Evolutionary conservation across 2,113 vertebrate species (phyloP).

Genomic region (Podiceps cristatus): DNA sequence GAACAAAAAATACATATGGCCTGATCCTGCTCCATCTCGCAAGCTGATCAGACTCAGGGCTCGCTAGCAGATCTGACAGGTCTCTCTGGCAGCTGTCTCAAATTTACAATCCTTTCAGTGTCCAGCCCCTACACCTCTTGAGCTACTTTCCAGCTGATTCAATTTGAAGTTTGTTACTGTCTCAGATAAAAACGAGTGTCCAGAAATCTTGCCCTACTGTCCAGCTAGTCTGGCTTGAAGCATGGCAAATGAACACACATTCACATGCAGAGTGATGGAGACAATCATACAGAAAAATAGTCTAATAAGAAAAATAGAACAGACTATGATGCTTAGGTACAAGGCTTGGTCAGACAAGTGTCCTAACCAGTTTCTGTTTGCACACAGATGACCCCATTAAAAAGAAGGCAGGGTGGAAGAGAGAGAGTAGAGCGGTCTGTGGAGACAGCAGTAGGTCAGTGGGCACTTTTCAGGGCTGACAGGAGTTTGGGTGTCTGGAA

Average conservation of each 20-base stretch:
- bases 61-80: neutral
- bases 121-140: neutral
- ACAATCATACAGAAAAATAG: neutral
- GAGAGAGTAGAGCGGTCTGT: neutral
- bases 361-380: neutral
- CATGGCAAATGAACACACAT: neutral
- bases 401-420: no score
- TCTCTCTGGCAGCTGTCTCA: neutral
- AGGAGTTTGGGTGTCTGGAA: neutral
- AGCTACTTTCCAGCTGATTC: neutral
- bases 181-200: neutral
- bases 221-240: neutral
- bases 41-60: neutral
- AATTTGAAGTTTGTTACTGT: neutral
- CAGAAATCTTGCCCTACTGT: neutral
- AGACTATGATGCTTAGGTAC: neutral
- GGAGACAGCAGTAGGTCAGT: neutral
- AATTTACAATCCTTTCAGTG: neutral
- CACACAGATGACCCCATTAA: fast-evolving
- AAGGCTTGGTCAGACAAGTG: neutral
- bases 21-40: neutral
- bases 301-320: neutral
- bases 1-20: neutral
- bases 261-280: neutral
- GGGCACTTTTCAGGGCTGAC: neutral